Evolutionary conservation across 2,797 vertebrate species (phyloP), one percentile per base, ranked within the genome.

Genomic region (Phoebastria nigripes): DNA sequence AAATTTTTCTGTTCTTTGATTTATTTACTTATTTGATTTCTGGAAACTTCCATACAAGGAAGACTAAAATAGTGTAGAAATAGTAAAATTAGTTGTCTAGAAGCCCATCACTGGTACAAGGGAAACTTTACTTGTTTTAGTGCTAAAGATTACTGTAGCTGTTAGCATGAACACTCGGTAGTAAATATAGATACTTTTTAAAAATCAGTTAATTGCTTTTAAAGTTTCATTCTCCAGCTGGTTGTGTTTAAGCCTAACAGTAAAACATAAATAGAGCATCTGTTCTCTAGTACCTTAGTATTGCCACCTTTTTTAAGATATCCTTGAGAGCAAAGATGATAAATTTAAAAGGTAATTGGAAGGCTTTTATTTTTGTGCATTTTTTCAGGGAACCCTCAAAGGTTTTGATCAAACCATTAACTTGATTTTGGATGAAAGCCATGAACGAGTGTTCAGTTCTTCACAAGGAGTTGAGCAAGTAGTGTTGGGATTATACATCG

Each of bases 331-430:
- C 18, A 47, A 33, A 87, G 22, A 33, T 24, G 21, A 59, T 49
- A 21, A 41, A 49, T 42, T 20, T 83, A 11, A 82, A 79, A 74
- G n/a, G 13, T 44, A 51, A 19, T 69, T 55, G 15, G 12, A 79
- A 15, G 24, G 10, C 37, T 19, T 59, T 77, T 35, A 20, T 66
- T 90, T 81, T 29, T 90, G 15, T 95, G 54, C 29, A 54, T 41
- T 89, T 62, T 92, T 89, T 44, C 81, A 99, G 99, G 99, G 99
- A 59, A 99, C 99, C 1, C 97, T 99, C 62, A 99, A 99, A 97
- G 99, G 99, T 89, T 99, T 99, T 96, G 99, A 99, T 97, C 99
- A 99, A 98, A 99, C 99, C 84, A 99, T 99, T 97, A 99, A 99
- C 97, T 98, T 99, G 96, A 99, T 99, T 97, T 98, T 99, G 97